Evolutionary conservation across 2,888 invertebrate genomes (phyloP), one percentile per base, ranked within the genome.

Genomic region (Pandemis cinnamomeana): DNA sequence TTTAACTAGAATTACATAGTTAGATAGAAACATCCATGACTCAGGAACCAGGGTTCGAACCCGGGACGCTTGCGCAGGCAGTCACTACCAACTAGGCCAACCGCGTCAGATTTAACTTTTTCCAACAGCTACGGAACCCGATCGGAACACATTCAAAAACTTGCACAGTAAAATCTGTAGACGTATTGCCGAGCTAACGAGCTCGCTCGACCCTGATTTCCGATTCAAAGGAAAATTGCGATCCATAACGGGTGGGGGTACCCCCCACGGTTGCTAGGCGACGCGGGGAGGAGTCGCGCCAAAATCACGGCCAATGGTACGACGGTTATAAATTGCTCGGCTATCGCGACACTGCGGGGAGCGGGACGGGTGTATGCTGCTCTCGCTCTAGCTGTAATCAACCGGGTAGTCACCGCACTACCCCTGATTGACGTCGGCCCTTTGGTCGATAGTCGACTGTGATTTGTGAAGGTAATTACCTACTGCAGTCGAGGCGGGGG

Each of bases 201-300:
- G 91, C 85, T 84, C 80, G 85, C 82, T 10, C 89, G 88, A 91
- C 93, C 94, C 94, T 94, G 94, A 94, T 94, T 94, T 94, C 93
- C 94, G 93, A 94, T 94, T 94, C 94, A 94, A 93, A 94, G 94
- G 94, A 93, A 94, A 94, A 94, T 94, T 94, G 94, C 94, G 93
- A 94, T 94, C 93, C 91, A 92, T 92, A 92, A 91, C 90, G 89
- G 71, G 76, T 79, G 80, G 83, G 84, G 83, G 87, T 87, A 84
- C 86, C 88, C 90, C 94, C 91, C 90, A 87, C 89, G 93, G 95
- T 95, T 93, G 95, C 95, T 93, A 95, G 91, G 95, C 91, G 94
- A 95, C 95, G 95, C 94, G 94, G 95, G 95, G 95, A 94, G 95
- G 95, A 94, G 95, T 88, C 93, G 88, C 93, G 89, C 93, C 87